Percentiles rank a stretch among this genome's conserved stretches.
These are phyloP conservation scores for Zaprionus inermis DNA, from an alignment of 1,140 invertebrate species.

Conservation along the genomic window DNA sequence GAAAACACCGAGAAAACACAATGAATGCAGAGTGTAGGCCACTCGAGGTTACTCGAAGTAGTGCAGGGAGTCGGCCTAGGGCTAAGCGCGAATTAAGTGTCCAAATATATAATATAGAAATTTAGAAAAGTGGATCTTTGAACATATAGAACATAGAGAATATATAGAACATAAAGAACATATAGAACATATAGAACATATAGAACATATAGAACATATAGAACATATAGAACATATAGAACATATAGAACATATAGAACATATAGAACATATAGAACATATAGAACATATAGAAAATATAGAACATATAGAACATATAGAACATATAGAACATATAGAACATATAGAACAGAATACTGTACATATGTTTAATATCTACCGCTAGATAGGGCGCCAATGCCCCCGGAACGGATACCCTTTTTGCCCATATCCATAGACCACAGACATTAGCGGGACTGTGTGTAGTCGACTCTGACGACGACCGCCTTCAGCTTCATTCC, in stretches of 20 bases:
- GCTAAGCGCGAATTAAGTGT: neutral
- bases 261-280: neutral
- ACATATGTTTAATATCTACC: no score
- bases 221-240: no score
- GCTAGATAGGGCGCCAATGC: neutral
- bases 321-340: no score
- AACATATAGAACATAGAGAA: neutral
- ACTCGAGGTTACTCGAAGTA: neutral
- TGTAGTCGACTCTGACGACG: slow-evolving; percentile 6
- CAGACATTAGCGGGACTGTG: neutral
- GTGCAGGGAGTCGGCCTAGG: neutral
- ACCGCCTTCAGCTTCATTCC: slow-evolving; percentile 3
- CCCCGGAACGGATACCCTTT: neutral
- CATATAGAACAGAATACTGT: no score
- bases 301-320: neutral
- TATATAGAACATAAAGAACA: neutral
- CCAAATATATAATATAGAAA: neutral
- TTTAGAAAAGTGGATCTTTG: neutral
- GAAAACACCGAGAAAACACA: slow-evolving; percentile 2
- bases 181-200: neutral
- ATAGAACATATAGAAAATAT: no score
- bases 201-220: neutral
- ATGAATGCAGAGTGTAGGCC: neutral
- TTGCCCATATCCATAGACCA: slow-evolving; percentile 2
- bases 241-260: neutral